Base-by-base conservation (phyloP, 2,113 vertebrate genomes). In the Microcebus jonahi region DNA sequence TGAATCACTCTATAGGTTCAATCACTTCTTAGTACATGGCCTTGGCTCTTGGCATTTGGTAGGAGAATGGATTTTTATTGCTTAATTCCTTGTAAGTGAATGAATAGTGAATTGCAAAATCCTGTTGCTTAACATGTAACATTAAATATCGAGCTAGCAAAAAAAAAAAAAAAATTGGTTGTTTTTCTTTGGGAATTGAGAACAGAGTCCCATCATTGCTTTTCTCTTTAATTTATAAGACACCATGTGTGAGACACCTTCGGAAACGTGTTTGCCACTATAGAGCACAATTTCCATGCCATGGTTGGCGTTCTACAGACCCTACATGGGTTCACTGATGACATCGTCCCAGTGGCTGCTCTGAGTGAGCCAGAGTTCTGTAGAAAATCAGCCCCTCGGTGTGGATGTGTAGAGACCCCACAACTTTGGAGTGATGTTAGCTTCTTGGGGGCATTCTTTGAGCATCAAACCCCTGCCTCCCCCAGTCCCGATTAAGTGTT, bases 21-120 rank as follows among this genome's bases (percentile, higher is more conserved):
- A 68, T 97, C 95, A 36, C 63, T 92, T 97, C 93, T 90, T 95
- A 97, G 97, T 50, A 71, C 2, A 27, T 68, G 92, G 88, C 84
- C 97, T 81, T 91, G 91, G 96, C 95, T 98, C 96, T 95, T 94
- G 97, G 97, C 97, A 91, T 98, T 98, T 97, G 96, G 97, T 88
- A 97, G 92, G 92, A 77, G 97, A 98, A 98, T 98, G 96, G 98
- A 98, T 98, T 98, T 98, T 98, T 98, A 98, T 98, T 98, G 98
- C 97, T 98, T 98, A 98, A 98, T 98, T 98, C 98, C 90, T 97
- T 96, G 94, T 96, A 98, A 98, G 97, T 94, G 97, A 98, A 98
- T 97, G 97, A 90, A 95, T 97, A 97, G 98, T 97, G 98, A 98
- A 98, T 98, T 98, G 98, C 97, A 98, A 98, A 98, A 98, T 96